Evolutionary conservation across 2,797 vertebrate species (phyloP).

Genomic region (Xenentodon cancila): DNA sequence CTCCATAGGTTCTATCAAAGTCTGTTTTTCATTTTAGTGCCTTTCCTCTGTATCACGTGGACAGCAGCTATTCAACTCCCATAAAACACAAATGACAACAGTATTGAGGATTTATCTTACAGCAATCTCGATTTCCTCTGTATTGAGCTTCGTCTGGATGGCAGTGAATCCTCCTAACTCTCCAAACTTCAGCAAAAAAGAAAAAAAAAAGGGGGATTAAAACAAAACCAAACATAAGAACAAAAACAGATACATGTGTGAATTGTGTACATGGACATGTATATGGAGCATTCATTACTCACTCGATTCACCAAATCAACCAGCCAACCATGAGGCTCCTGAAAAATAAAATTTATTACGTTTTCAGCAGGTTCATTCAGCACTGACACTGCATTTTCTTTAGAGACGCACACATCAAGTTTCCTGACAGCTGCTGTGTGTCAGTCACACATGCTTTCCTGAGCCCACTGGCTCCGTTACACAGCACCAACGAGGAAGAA

Average conservation of each 20-base stretch:
- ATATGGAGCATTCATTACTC: slow-evolving; percentile 50
- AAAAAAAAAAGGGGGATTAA: background rate
- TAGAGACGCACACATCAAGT: background rate
- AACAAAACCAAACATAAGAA: slow-evolving; percentile 1
- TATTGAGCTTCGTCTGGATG: slow-evolving; percentile 95
- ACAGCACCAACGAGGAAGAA: slow-evolving; percentile 36
- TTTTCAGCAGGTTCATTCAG: slow-evolving; percentile 24
- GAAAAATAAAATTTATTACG: slow-evolving; percentile 50
- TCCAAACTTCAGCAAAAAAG: slow-evolving; percentile 86
- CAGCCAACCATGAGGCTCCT: slow-evolving; percentile 99
- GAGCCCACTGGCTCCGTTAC: slow-evolving; percentile 35
- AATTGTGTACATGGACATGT: background rate
- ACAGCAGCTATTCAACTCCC: slow-evolving; percentile 25
- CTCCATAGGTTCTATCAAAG: slow-evolving; percentile 35
- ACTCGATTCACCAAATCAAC: slow-evolving; percentile 98
- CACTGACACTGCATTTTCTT: slow-evolving; percentile 12
- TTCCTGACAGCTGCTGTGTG: slow-evolving; percentile 63
- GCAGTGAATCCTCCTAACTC: slow-evolving; percentile 96
- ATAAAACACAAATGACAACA: background rate
- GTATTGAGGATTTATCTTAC: slow-evolving; percentile 77
- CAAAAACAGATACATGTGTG: background rate
- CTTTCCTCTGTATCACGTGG: slow-evolving; percentile 16
- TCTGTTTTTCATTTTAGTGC: slow-evolving; percentile 5
- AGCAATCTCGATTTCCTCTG: slow-evolving; percentile 95
- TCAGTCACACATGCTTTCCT: slow-evolving; percentile 54